phyloP scores from a whole-genome alignment of 2,797 vertebrate genomes.

The Parauchenoglanis ngamensis region DNA sequence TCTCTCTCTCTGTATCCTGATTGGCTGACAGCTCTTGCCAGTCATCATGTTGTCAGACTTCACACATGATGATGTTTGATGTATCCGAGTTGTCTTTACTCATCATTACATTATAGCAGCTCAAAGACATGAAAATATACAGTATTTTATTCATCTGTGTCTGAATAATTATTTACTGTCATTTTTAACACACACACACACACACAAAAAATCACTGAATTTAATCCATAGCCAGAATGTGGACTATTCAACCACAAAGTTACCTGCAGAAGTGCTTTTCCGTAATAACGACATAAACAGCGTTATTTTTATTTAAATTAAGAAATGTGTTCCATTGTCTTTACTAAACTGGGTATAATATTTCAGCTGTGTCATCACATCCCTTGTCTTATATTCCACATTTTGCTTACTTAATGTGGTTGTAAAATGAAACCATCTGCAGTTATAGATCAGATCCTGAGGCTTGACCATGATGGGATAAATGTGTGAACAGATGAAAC shows the following conservation, averaged over 20 bases:
- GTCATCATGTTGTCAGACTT: not conserved
- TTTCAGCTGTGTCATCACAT: not conserved
- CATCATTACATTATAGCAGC: too few relatives aligned
- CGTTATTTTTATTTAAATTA: not conserved
- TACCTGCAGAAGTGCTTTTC: too few relatives aligned
- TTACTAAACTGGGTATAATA: not conserved
- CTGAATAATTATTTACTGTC: too few relatives aligned
- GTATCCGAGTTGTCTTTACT: not conserved
- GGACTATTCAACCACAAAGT: too few relatives aligned
- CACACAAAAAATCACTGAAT: not conserved
- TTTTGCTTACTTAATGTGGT: not conserved
- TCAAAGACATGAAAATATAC: too few relatives aligned
- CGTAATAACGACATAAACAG: not conserved
- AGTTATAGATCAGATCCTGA: not conserved
- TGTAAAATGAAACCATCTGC: not conserved
- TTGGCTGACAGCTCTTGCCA: not conserved
- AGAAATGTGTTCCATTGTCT: not conserved
- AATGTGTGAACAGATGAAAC: slow-evolving; percentile 1
- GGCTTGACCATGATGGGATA: not conserved
- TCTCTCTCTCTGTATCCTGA: not conserved
- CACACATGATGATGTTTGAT: not conserved
- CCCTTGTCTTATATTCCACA: not conserved
- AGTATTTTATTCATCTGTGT: too few relatives aligned
- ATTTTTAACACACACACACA: not conserved
- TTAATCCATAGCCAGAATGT: not conserved